Percentiles rank a stretch among this genome's conserved stretches.
These are phyloP conservation scores for Greenwoodochromis staneri DNA, from an alignment of 2,113 vertebrate genomes.

Conservation along the genomic window DNA sequence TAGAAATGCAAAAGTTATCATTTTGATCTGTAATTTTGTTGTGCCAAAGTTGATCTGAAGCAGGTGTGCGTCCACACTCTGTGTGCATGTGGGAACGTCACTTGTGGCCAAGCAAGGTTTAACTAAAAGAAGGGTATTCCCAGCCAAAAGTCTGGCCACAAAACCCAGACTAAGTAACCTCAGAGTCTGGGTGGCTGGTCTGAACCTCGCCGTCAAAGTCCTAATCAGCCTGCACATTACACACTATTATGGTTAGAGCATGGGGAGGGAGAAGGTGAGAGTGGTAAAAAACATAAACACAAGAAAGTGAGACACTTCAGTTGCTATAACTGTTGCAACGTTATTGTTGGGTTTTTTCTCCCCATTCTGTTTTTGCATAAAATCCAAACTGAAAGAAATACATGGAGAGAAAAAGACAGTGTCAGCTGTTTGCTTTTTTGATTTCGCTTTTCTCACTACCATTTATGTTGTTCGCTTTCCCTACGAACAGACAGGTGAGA, in stretches of 20 bases:
- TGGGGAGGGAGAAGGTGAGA: neutral
- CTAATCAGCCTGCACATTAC: conserved; percentile 60
- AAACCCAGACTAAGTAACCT: conserved; percentile 61
- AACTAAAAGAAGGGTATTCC: conserved; percentile 48
- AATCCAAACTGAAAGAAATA: neutral
- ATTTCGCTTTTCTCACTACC: conserved; percentile 24
- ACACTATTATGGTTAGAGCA: conserved; percentile 49
- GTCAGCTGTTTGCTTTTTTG: conserved; percentile 4
- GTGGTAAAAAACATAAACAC: neutral
- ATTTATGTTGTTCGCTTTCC: conserved; percentile 12
- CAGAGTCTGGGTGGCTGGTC: conserved; percentile 62
- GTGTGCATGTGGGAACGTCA: conserved; percentile 28
- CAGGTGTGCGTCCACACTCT: conserved; percentile 16
- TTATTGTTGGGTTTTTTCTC: neutral
- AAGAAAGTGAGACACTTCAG: neutral
- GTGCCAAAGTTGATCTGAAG: conserved; percentile 9
- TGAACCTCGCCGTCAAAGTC: conserved; percentile 49
- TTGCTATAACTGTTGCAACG: neutral
- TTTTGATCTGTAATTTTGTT: neutral
- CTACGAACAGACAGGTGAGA: conserved; percentile 52
- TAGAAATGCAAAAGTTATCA: neutral
- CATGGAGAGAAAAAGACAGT: neutral
- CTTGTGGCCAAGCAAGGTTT: conserved; percentile 31
- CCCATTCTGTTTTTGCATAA: neutral
- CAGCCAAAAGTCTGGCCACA: conserved; percentile 66